phyloP scores from a whole-genome alignment of 2,888 invertebrate species.

The Cotesia congregata region DNA sequence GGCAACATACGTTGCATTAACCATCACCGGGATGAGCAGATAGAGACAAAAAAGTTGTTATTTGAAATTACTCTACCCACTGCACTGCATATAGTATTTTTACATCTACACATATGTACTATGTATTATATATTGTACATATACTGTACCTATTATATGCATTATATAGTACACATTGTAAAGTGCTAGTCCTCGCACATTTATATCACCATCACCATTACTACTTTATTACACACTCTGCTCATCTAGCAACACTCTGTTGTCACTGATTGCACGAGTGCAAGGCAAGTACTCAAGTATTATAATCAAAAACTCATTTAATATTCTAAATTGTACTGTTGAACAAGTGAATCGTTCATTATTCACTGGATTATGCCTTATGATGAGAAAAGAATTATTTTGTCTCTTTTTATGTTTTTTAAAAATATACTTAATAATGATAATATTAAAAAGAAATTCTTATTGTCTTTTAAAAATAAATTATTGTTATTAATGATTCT shows the following conservation, averaged over 20 bases:
- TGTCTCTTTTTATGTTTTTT: too few relatives aligned
- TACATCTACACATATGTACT: not conserved
- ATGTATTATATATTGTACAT: not conserved
- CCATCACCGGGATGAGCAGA: not conserved
- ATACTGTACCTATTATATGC: not conserved
- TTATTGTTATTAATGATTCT: too few relatives aligned
- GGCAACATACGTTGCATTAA: slow-evolving; percentile 16
- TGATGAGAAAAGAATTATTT: too few relatives aligned
- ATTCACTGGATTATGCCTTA: not conserved
- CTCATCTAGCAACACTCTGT: not conserved
- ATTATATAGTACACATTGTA: not conserved
- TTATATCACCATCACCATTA: not conserved
- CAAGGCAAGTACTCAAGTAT: not conserved
- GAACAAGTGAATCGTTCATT: not conserved
- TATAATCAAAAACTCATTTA: slow-evolving; percentile 13
- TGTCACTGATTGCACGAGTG: not conserved
- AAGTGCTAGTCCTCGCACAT: too few relatives aligned
- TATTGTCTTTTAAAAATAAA: too few relatives aligned
- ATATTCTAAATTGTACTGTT: not conserved
- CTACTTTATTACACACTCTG: not conserved
- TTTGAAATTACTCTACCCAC: not conserved
- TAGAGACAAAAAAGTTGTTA: not conserved
- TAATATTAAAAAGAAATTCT: too few relatives aligned
- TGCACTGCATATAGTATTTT: not conserved
- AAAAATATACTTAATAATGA: too few relatives aligned